Evolutionary conservation across 2,797 vertebrate genomes (phyloP).

Genomic region (Propithecus perrieri): DNA sequence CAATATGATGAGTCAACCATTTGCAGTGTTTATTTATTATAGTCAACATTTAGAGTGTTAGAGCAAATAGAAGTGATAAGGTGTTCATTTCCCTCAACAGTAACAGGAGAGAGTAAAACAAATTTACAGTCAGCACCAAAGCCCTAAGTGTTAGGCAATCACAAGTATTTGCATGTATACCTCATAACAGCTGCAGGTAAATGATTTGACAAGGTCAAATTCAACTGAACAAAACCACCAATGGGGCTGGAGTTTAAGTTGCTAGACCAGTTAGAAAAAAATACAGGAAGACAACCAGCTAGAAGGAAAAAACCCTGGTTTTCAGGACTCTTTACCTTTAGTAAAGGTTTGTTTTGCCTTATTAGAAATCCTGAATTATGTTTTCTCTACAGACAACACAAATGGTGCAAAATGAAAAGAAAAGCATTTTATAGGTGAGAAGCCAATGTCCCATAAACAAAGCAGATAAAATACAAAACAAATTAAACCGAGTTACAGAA

Average conservation of each 20-base stretch:
- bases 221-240: conserved; percentile 38
- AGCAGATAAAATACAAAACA: conserved; percentile 10
- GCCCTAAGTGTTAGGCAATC: conserved; percentile 30
- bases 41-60: conserved; percentile 44
- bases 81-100: neutral
- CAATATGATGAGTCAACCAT: neutral
- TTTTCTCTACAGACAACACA: neutral
- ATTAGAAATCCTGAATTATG: neutral
- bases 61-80: conserved; percentile 44
- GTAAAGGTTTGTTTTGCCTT: neutral
- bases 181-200: conserved; percentile 41
- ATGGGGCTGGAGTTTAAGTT: conserved; percentile 52
- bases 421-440: neutral
- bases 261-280: conserved; percentile 60
- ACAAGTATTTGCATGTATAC: conserved; percentile 49
- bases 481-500: conserved; percentile 34
- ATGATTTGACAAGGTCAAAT: conserved; percentile 76
- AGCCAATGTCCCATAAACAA: neutral
- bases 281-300: conserved; percentile 31
- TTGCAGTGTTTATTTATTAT: neutral
- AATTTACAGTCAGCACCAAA: conserved; percentile 48
- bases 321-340: neutral
- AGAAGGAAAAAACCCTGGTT: neutral
- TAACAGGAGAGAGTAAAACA: conserved; percentile 46
- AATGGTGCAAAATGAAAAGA: neutral